phyloP scores from a whole-genome alignment of 2,888 invertebrate genomes.

The Odontothrips loti region DNA sequence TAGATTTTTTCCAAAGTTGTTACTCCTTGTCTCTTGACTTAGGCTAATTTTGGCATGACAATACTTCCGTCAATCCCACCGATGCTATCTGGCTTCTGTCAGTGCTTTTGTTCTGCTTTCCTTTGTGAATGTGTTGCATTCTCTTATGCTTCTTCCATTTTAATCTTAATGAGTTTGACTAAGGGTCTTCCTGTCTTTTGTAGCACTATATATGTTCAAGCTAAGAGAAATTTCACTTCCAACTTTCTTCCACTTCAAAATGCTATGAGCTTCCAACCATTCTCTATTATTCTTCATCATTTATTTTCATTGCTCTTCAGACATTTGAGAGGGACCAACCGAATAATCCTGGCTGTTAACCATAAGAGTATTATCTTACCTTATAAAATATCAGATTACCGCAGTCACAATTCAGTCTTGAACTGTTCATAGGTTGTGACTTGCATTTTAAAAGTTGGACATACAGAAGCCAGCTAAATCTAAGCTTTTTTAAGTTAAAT shows the following conservation, averaged over 20 bases:
- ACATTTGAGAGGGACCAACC: background rate
- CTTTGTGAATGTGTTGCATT: background rate
- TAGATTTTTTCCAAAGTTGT: background rate
- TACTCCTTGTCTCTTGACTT: background rate
- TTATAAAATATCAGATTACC: background rate
- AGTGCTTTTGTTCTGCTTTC: background rate
- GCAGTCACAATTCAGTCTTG: background rate
- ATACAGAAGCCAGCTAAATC: background rate
- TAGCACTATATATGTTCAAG: background rate
- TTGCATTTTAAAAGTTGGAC: slow-evolving; percentile 1
- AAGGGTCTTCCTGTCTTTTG: background rate
- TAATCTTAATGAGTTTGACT: background rate
- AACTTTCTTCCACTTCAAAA: background rate
- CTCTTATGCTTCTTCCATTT: background rate
- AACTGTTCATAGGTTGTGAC: background rate
- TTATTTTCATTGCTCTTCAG: background rate
- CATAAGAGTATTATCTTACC: background rate
- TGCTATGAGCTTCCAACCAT: background rate
- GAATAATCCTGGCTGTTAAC: slow-evolving; percentile 2
- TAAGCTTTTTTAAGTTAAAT: no score
- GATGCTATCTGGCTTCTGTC: background rate
- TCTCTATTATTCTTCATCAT: background rate
- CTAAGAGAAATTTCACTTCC: background rate
- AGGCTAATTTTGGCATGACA: background rate
- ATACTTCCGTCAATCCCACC: slow-evolving; percentile 3